phyloP scores from a whole-genome alignment of 2,888 invertebrate species.

The Anagyrus pseudococci region DNA sequence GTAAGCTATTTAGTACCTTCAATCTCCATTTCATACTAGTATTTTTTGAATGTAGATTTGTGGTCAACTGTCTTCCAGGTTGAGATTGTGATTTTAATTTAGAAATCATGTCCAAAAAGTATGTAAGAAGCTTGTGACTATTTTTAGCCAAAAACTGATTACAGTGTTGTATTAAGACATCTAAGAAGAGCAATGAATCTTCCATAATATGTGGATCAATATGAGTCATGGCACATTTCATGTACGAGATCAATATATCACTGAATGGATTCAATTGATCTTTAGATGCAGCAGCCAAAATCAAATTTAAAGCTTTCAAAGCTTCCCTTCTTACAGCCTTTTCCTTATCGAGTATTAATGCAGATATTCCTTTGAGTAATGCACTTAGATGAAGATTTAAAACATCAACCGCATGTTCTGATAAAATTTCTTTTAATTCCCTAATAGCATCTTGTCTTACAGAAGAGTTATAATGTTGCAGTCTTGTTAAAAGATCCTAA shows the following conservation, averaged over 20 bases:
- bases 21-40: conserved; percentile 82
- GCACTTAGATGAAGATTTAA: conserved; percentile 70
- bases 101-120: conserved; percentile 87
- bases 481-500: conserved; percentile 72
- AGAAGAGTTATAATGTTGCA: conserved; percentile 78
- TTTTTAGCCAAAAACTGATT: conserved; percentile 72
- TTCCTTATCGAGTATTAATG: conserved; percentile 77
- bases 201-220: conserved; percentile 81
- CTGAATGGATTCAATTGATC: conserved; percentile 76
- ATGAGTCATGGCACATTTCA: conserved; percentile 90
- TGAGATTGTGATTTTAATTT: conserved; percentile 71
- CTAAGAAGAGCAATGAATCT: conserved; percentile 81
- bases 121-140: conserved; percentile 75
- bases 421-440: conserved; percentile 69
- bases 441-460: conserved; percentile 71
- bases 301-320: conserved; percentile 66
- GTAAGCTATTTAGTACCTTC: conserved; percentile 76
- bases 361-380: conserved; percentile 73
- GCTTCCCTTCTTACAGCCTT: conserved; percentile 67
- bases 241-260: conserved; percentile 77
- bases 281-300: conserved; percentile 61
- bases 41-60: conserved; percentile 74
- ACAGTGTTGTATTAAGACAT: conserved; percentile 74
- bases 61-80: conserved; percentile 72
- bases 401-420: conserved; percentile 60